Conservation (phyloP, 1,140 invertebrate genomes). For the Apis florea region DNA sequence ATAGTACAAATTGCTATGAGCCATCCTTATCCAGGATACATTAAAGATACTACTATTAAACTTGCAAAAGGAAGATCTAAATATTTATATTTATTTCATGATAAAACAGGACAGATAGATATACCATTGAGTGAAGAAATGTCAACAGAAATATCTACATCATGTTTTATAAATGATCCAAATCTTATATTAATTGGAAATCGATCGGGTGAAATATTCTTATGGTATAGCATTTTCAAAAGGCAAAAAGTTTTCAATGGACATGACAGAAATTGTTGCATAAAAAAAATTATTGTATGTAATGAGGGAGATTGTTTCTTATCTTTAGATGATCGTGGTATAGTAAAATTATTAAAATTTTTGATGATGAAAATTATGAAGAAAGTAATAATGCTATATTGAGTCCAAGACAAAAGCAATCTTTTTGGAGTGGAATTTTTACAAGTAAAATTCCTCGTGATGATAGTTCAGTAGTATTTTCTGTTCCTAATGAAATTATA, state of each 20-base stretch:
- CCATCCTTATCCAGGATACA: slow-evolving; percentile 68
- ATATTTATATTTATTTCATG: slow-evolving; percentile 69
- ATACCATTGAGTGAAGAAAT: slow-evolving; percentile 69
- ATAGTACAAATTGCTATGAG: slow-evolving; percentile 80
- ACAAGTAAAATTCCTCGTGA: slow-evolving; percentile 57
- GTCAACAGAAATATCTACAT: slow-evolving; percentile 58
- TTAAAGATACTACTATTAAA: slow-evolving; percentile 73
- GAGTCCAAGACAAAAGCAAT: slow-evolving; percentile 74
- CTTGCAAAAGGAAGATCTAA: slow-evolving; percentile 67
- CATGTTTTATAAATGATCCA: slow-evolving; percentile 71
- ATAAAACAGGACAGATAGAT: slow-evolving; percentile 59
- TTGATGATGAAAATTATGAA: slow-evolving; percentile 60
- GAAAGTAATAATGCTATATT: slow-evolving; percentile 11
- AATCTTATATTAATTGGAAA: slow-evolving; percentile 73
- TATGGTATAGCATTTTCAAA: slow-evolving; percentile 70
- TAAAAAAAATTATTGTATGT: slow-evolving; percentile 74
- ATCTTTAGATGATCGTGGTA: slow-evolving; percentile 70
- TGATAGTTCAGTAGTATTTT: slow-evolving; percentile 69
- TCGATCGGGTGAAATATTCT: slow-evolving; percentile 65
- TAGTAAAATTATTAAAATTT: slow-evolving; percentile 70
- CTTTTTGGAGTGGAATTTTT: slow-evolving; percentile 68
- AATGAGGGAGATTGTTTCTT: slow-evolving; percentile 69
- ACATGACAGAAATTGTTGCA: slow-evolving; percentile 56
- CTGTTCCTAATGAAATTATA: slow-evolving; percentile 64
- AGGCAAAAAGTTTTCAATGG: slow-evolving; percentile 68